Base-by-base conservation (phyloP, 2,888 invertebrate species). In the Pinctada fucata region DNA sequence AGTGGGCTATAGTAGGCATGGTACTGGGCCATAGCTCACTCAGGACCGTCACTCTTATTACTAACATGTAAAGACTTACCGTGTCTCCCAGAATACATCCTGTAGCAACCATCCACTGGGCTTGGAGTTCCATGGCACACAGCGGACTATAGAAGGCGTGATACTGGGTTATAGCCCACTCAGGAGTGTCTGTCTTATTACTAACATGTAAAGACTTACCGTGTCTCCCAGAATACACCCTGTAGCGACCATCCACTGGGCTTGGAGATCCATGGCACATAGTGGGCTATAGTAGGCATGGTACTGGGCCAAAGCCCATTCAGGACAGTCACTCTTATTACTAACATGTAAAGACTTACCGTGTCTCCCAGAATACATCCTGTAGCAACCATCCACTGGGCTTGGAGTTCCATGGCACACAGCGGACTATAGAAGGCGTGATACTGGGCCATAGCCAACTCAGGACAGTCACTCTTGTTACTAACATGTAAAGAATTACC, bases 31-130 rank as follows among this genome's bases (percentile, higher is more conserved):
- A 97, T 97, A 2, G 97, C 98, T 98, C 98, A 99, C 93, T 99
- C 99, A 31, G 31, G 31, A 31, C 31, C 0, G 31, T 31, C 31
- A 31, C 31, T 31, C 1, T 31, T 31, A 31, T 31, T 31, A 31
- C 31, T 31, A 31, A 31, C 31, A 31, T 31, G 31, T 31, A 31
- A 31, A 31, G 31, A 31, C 31, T 81, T 78, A 92, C 91, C 88
- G 91, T 94, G 93, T 99, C 99, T 67, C 97, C 96, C 31, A 99
- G 96, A 83, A 98, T 97, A 76, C 97, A 96, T 13, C 99, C 99
- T 45, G 98, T 98, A 1, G 98, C 97, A 76, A 97, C 97, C 68
- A 98, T 95, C 99, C 99, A 99, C 92, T 99, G 97, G 50, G 98
- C 95, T 85, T 97, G 96, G 90, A 99, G 94, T 93, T 99, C 99